Evolutionary conservation across 2,797 vertebrate genomes (phyloP).

Genomic region (Enteromius trimaculatus): DNA sequence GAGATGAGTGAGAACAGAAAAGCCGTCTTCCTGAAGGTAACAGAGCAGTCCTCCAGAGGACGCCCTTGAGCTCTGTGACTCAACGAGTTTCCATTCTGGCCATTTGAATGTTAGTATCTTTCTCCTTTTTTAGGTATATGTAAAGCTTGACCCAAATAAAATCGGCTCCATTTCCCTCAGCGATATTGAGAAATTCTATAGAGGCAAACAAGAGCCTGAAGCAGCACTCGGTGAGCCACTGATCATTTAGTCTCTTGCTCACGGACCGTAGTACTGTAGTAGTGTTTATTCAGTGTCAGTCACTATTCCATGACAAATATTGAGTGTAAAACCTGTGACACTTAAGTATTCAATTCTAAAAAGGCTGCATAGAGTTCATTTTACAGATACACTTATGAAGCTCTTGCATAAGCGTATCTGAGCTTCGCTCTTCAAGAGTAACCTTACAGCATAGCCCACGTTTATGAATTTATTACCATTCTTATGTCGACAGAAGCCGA

Average conservation of each 20-base stretch:
- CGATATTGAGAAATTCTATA: conserved; percentile 58
- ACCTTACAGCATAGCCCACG: neutral
- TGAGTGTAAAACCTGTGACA: neutral
- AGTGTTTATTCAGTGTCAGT: conserved; percentile 1
- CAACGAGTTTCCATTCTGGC: neutral
- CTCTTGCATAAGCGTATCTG: neutral
- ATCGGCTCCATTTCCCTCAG: conserved; percentile 47
- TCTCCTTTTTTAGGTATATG: conserved; percentile 54
- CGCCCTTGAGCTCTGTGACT: conserved; percentile 11
- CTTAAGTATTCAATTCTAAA: neutral
- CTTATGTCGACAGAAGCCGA: neutral
- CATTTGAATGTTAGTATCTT: neutral
- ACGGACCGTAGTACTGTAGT: neutral
- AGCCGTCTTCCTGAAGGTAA: conserved; percentile 55
- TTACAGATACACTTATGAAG: neutral
- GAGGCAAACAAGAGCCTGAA: conserved; percentile 3
- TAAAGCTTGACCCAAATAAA: conserved; percentile 63
- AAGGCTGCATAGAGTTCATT: neutral
- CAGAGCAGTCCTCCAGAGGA: conserved; percentile 14
- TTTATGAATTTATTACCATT: conserved; percentile 19
- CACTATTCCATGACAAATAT: conserved; percentile 5
- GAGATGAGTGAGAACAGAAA: conserved; percentile 58
- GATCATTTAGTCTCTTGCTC: neutral
- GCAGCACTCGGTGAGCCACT: conserved; percentile 32
- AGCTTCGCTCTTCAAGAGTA: neutral